Evolutionary conservation across 2,113 vertebrate species (phyloP).

Genomic region (Myotis lucifugus): DNA sequence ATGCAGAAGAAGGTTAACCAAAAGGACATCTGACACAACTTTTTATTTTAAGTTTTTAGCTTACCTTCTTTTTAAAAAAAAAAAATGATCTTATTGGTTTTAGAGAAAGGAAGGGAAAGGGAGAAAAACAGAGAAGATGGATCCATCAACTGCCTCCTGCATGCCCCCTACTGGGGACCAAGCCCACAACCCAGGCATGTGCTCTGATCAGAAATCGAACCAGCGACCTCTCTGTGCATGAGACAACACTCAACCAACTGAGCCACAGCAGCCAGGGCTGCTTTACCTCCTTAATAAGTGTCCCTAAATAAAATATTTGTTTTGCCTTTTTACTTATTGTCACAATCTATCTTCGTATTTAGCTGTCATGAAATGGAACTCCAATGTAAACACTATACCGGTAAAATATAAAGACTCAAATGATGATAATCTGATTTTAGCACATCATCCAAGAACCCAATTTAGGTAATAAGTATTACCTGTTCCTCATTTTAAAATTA

Average conservation of each 20-base stretch:
- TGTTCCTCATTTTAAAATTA: constrained; percentile 25
- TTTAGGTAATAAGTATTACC: not conserved
- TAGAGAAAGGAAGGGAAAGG: not conserved
- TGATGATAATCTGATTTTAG: not conserved
- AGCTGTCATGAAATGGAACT: not conserved
- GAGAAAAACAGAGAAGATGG: too few relatives aligned
- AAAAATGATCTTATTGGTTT: not conserved
- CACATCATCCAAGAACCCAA: not conserved
- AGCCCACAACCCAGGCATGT: not conserved
- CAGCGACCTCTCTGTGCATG: not conserved
- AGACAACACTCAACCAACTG: not conserved
- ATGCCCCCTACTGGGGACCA: not conserved
- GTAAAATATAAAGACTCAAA: not conserved
- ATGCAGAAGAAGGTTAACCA: not conserved
- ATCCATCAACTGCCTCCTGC: not conserved
- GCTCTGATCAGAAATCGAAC: not conserved
- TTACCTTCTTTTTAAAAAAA: not conserved
- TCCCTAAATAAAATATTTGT: constrained; percentile 16
- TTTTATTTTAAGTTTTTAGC: constrained; percentile 1
- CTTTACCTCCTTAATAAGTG: constrained; percentile 19
- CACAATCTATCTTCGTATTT: constrained; percentile 16
- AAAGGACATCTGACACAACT: not conserved
- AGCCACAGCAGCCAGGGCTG: not conserved
- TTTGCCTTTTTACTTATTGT: constrained; percentile 19
- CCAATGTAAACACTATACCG: not conserved